Base-by-base conservation (phyloP, 2,888 invertebrate species). In the Trichogramma dendrolimi region DNA sequence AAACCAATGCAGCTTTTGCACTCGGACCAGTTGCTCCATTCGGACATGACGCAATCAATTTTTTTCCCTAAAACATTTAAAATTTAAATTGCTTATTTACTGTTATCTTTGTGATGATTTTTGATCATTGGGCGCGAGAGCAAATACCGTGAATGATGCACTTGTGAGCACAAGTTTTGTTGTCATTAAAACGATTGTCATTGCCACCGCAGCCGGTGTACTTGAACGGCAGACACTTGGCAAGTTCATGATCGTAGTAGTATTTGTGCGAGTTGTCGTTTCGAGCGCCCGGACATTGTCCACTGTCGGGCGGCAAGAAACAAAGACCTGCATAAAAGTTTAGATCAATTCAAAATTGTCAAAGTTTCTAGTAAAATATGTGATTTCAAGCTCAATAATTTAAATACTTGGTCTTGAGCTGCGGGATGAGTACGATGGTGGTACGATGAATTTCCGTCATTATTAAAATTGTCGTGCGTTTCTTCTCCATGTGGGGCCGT, bases 181-280 rank as follows among this genome's bases (percentile, higher is more conserved):
- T 27, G 7, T 62, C 60, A 7, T 55, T 51, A 42, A 65, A 65
- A 7, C 43, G 43, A 42, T 65, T 65, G 0, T 50, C 47, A 41
- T 65, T 65, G 4, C 65, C 65, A 5, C 44, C 58, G 6, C 65
- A 65, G 10, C 65, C 65, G 5, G 48, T 41, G 38, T 65, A 65
- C 3, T n/a, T 10, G 11, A 65, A 65, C 0, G 11, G 4, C 6
- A 40, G 3, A n/a, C 65, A 65, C 4, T 14, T 46, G n/a, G 39
- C 46, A 4, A 14, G 4, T 1, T n/a, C 42, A 4, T 38, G 1
- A 4, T 58, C 41, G 47, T 58, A 65, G 42, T 60, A 55, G 38
- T 53, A 55, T 44, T 47, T 62, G 7, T 14, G 5, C 27, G 58
- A 58, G 41, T 60, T 55, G 4, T 52, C 49, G 5, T 48, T 46